phyloP scores from a whole-genome alignment of 1,140 invertebrate genomes.

The Neodiprion pinetum region DNA sequence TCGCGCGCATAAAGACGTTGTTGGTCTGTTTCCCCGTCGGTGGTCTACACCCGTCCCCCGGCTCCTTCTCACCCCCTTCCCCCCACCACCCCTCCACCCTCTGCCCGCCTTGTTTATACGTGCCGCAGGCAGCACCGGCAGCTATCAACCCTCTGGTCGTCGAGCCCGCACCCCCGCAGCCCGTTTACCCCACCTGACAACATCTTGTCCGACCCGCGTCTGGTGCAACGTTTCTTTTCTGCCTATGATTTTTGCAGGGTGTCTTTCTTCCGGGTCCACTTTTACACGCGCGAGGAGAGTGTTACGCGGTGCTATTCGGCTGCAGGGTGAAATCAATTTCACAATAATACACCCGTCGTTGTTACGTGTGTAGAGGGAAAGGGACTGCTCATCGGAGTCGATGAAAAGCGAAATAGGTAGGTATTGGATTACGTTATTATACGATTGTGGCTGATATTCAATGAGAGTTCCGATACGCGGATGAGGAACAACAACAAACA shows the following conservation, averaged over 20 bases:
- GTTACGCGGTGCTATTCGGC: no score
- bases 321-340: no score
- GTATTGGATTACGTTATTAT: no score
- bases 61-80: background rate
- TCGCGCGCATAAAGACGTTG: conserved; percentile 35
- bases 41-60: conserved; percentile 14
- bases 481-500: no score
- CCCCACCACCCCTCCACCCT: background rate
- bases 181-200: background rate
- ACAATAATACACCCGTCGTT: no score
- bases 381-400: no score
- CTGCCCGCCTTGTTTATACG: conserved; percentile 14
- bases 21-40: conserved; percentile 27
- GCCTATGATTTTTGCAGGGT: background rate
- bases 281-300: background rate
- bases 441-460: no score
- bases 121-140: background rate
- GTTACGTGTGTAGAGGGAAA: no score
- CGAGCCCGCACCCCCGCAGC: background rate
- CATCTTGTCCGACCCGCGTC: background rate
- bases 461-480: no score
- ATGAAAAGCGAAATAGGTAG: no score
- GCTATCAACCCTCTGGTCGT: background rate
- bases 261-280: background rate
- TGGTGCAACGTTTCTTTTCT: background rate